phyloP scores from a whole-genome alignment of 2,888 invertebrate genomes.

The Lochmaea crataegi region DNA sequence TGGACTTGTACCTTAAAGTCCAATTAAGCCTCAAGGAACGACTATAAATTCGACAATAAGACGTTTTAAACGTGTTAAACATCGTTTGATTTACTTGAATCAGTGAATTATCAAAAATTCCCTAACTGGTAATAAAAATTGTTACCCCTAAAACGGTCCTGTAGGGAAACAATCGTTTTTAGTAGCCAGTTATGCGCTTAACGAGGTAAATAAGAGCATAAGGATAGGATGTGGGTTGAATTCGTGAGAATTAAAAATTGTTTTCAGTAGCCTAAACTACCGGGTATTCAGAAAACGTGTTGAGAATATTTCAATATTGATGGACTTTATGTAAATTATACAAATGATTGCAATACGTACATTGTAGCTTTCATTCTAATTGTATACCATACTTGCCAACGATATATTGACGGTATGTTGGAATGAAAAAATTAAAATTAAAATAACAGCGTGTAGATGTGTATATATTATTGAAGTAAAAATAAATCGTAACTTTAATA shows the following conservation, averaged over 20 bases:
- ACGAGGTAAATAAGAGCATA: constrained; percentile 34
- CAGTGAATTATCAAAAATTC: background rate
- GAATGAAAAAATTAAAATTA: background rate
- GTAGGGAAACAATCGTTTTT: constrained; percentile 19
- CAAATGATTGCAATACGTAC: constrained; percentile 14
- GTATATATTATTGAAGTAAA: background rate
- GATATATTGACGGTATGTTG: constrained; percentile 7
- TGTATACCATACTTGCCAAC: background rate
- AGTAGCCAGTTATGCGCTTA: constrained; percentile 33
- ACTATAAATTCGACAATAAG: too few relatives aligned
- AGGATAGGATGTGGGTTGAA: constrained; percentile 32
- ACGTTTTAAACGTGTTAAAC: too few relatives aligned
- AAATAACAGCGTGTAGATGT: background rate
- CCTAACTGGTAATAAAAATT: background rate
- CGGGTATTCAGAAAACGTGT: constrained; percentile 35
- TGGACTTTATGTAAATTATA: constrained; percentile 26
- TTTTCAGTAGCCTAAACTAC: constrained; percentile 37
- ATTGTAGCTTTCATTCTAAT: constrained; percentile 1
- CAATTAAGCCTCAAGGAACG: too few relatives aligned
- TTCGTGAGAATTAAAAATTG: constrained; percentile 36
- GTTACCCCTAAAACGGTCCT: constrained; percentile 17
- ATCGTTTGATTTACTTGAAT: background rate
- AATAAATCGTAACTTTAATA: background rate
- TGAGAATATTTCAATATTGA: constrained; percentile 36
- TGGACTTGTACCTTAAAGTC: too few relatives aligned